Evolutionary conservation across 1,140 invertebrate genomes (phyloP).

Genomic region (Campoletis sonorensis): DNA sequence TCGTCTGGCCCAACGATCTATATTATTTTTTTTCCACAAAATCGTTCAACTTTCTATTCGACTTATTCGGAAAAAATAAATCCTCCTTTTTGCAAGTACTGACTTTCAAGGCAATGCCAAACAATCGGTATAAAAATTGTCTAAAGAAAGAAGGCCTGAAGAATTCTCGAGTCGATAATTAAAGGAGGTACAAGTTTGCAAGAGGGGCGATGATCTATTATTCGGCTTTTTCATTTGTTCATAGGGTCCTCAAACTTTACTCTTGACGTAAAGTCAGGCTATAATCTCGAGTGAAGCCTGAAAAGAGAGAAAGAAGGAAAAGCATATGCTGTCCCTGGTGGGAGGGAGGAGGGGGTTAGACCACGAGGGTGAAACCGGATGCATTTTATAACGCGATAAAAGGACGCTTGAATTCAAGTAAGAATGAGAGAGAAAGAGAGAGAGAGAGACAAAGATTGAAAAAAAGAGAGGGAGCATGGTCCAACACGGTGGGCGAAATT

Average conservation of each 20-base stretch:
- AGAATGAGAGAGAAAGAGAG: slow-evolving; percentile 18
- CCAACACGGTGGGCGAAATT: slow-evolving; percentile 14
- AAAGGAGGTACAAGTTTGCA: slow-evolving; percentile 20
- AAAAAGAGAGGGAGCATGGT: slow-evolving; percentile 2
- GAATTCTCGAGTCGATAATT: slow-evolving; percentile 26
- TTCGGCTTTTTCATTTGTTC: slow-evolving; percentile 37
- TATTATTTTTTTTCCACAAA: neutral
- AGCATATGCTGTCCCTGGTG: slow-evolving; percentile 13
- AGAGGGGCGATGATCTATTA: slow-evolving; percentile 18
- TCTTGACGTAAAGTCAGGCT: slow-evolving; percentile 46
- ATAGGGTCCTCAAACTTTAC: slow-evolving; percentile 13
- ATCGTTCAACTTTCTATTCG: neutral
- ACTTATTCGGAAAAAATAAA: neutral
- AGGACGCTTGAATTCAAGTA: slow-evolving; percentile 7
- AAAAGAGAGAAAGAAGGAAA: slow-evolving; percentile 10
- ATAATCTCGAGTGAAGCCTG: slow-evolving; percentile 24
- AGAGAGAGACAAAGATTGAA: neutral
- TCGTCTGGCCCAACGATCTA: neutral
- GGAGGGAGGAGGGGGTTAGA: neutral
- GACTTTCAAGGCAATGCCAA: too few relatives aligned
- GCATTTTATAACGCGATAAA: slow-evolving; percentile 32
- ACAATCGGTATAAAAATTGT: too few relatives aligned
- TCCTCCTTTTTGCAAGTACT: neutral
- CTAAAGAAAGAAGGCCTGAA: slow-evolving; percentile 25
- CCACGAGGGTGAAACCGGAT: neutral